Evolutionary conservation across 1,140 invertebrate genomes (phyloP).

Genomic region (Lucilia sericata): DNA sequence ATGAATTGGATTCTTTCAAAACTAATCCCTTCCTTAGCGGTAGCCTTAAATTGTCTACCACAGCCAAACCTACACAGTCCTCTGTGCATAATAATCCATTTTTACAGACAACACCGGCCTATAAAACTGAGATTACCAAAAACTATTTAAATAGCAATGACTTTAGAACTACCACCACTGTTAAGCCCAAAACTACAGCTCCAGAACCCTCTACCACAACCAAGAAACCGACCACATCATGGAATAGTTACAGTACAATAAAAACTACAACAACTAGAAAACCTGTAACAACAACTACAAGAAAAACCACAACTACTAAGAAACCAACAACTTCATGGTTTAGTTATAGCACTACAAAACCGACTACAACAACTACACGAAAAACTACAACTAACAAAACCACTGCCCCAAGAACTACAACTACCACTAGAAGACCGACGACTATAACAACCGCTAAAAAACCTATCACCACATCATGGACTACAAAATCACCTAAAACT

Average conservation of each 20-base stretch:
- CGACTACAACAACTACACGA: slow-evolving; percentile 2
- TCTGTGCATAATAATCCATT: not conserved
- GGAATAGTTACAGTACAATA: not conserved
- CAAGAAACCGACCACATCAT: not conserved
- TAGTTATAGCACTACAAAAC: slow-evolving; percentile 3
- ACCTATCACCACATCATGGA: not conserved
- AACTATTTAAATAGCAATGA: slow-evolving; percentile 36
- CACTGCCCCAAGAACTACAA: not conserved
- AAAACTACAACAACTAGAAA: slow-evolving; percentile 44
- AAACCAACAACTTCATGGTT: not conserved
- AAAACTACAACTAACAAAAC: slow-evolving; percentile 34
- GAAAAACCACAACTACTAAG: slow-evolving; percentile 4
- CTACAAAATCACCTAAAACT: not conserved
- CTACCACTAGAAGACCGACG: not conserved
- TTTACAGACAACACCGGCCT: not conserved
- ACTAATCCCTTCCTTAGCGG: not conserved
- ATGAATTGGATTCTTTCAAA: not conserved
- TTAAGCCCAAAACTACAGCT: not conserved
- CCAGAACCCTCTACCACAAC: not conserved
- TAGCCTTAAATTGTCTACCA: not conserved
- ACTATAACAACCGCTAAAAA: not conserved
- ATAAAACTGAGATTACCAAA: not conserved
- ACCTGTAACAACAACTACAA: slow-evolving; percentile 19
- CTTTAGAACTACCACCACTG: not conserved
- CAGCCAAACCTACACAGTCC: not conserved